A percentile compares a stretch with the other conserved stretches of the same genome.
Conservation (phyloP, 2,113 vertebrate species). For the Choloepus hoffmanni region DNA sequence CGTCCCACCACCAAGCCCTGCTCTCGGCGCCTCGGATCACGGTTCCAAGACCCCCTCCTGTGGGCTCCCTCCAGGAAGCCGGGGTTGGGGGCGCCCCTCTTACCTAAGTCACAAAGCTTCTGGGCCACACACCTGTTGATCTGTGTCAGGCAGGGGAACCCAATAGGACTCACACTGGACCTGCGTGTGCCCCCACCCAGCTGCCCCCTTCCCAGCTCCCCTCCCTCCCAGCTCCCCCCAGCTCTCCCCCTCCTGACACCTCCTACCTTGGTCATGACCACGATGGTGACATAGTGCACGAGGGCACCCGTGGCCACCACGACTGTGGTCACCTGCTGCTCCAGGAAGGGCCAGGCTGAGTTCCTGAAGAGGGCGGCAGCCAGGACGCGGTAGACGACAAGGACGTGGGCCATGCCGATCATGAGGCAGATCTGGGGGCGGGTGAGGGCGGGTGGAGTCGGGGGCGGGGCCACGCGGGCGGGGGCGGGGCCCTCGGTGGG, state of each 20-base stretch:
- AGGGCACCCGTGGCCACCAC: conserved; percentile 90
- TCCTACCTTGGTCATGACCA: conserved; percentile 92
- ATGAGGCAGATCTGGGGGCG: conserved; percentile 89
- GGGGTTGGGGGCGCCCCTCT: conserved; percentile 60
- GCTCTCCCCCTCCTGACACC: no score
- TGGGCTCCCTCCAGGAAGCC: background rate
- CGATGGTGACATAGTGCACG: conserved; percentile 93
- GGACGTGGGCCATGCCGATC: conserved; percentile 90
- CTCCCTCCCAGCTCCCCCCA: fast-evolving
- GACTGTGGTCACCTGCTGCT: conserved; percentile 85
- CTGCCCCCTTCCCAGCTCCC: background rate
- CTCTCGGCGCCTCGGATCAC: background rate
- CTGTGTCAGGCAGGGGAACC: conserved; percentile 78
- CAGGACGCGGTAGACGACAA: conserved; percentile 93
- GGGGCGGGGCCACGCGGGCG: background rate
- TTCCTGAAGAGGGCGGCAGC: conserved; percentile 84
- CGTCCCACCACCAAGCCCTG: background rate
- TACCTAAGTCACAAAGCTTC: conserved; percentile 92
- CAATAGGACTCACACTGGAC: background rate
- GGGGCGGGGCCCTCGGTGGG: background rate
- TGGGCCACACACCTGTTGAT: conserved; percentile 90
- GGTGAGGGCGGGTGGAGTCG: background rate
- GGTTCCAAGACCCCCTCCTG: background rate
- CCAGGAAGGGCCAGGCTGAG: conserved; percentile 79
- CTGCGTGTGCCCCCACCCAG: fast-evolving